Evolutionary conservation across 2,113 vertebrate species (phyloP), one percentile per base, ranked within the genome.

Genomic region (Acrocephalus arundinaceus): DNA sequence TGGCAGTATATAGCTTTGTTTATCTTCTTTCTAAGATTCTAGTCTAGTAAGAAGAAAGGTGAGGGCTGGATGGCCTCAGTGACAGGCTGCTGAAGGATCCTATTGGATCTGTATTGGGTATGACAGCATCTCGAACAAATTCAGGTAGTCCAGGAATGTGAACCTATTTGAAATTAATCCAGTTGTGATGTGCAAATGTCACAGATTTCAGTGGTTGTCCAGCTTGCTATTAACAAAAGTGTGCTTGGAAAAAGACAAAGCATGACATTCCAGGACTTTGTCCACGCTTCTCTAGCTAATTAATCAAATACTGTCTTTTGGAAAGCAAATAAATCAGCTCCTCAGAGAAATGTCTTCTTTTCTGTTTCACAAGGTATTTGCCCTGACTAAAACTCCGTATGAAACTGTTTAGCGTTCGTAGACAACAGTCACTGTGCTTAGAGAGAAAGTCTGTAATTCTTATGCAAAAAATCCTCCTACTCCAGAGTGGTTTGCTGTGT

Each of bases 381-480:
- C 37, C 62, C 55, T 79, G 59, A 78, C 25, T 90, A 79, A 79
- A 87, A 66, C 41, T 52, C 35, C 8, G 9, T 11, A 59, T 30
- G 35, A 66, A 82, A 61, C 13, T 48, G 16, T 43, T 79, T 31
- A 54, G 48, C 0, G 7, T 77, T 73, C 7, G 0, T 30, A 80
- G 55, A 65, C 76, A 78, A 8, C 37, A 35, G 7, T 66, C n/a
- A 37, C 18, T 73, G 48, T 92, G 65, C 63, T 86, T 46, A 54
- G 19, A 52, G n/a, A 62, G 31, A 54, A 66, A 70, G 21, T 67
- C 41, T 76, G 30, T 37, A 46, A n/a, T 67, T 90, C 75, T 83
- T 73, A 67, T 49, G 59, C 43, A 87, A 82, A 95, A 90, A 76
- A 61, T 94, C 67, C 78, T 91, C 78, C 82, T 39, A 70, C 91